Conservation (phyloP, 2,888 invertebrate species). For the Dendrolimus houi region DNA sequence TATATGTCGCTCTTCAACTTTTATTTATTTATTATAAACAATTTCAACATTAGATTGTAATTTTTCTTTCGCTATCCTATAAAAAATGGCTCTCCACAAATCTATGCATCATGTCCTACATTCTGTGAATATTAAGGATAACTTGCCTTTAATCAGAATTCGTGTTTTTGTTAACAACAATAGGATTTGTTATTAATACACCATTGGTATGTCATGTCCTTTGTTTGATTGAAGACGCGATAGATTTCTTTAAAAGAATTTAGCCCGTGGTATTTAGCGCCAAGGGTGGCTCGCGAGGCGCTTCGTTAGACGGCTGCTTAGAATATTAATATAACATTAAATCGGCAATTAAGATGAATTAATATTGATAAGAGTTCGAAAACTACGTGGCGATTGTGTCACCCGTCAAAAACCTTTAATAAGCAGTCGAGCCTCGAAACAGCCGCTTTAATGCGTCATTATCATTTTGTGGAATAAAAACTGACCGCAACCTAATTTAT, state of each 20-base stretch:
- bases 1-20: too few species aligned
- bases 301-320: slow-evolving; percentile 46
- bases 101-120: too few species aligned
- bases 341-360: slow-evolving; percentile 70
- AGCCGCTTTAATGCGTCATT: background rate
- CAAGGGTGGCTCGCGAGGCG: slow-evolving; percentile 62
- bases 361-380: slow-evolving; percentile 50
- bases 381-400: slow-evolving; percentile 49
- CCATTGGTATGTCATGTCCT: slow-evolving; percentile 41
- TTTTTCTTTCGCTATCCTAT: too few species aligned
- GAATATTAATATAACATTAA: slow-evolving; percentile 67
- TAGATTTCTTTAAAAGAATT: slow-evolving; percentile 47
- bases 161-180: too few species aligned
- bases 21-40: too few species aligned
- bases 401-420: slow-evolving; percentile 33
- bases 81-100: too few species aligned
- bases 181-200: background rate
- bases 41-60: too few species aligned
- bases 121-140: too few species aligned
- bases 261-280: slow-evolving; percentile 59
- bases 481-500: background rate
- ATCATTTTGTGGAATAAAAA: background rate
- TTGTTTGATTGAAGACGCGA: slow-evolving; percentile 55
- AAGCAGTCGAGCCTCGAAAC: background rate
- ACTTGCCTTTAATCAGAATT: too few species aligned